phyloP scores from a whole-genome alignment of 2,113 vertebrate genomes.

The Rallus limicola region DNA sequence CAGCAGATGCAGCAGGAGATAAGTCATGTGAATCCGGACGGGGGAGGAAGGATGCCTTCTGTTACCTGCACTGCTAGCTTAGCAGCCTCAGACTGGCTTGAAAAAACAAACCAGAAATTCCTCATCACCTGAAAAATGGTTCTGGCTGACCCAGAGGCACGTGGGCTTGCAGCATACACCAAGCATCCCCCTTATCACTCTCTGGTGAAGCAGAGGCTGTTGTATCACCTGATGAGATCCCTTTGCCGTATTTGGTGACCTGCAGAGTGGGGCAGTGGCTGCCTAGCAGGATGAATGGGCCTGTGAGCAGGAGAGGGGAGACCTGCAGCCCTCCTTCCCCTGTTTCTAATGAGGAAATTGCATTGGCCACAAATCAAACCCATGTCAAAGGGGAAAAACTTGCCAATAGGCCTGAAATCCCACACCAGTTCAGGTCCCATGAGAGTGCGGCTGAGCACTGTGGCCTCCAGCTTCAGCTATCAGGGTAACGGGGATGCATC shows the following conservation, averaged over 20 bases:
- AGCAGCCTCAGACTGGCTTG: background rate
- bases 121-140: background rate
- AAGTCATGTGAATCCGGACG: rapidly evolving
- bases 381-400: background rate
- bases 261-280: background rate
- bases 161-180: background rate
- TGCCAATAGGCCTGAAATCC: background rate
- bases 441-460: background rate
- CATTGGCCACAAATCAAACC: background rate
- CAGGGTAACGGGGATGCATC: background rate
- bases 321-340: background rate
- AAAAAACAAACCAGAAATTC: background rate
- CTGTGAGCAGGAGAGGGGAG: background rate
- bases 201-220: background rate
- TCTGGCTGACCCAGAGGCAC: background rate
- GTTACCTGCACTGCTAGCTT: background rate
- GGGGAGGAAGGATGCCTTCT: background rate
- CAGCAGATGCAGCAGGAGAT: background rate
- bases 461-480: background rate
- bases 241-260: background rate
- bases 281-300: background rate
- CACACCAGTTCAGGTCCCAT: background rate
- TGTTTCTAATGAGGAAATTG: background rate
- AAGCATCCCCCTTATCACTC: background rate
- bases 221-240: background rate